A percentile compares a stretch with the other conserved stretches of the same genome.
Evolutionary conservation across 2,113 vertebrate genomes (phyloP).

Genomic region (Artemisiospiza belli): DNA sequence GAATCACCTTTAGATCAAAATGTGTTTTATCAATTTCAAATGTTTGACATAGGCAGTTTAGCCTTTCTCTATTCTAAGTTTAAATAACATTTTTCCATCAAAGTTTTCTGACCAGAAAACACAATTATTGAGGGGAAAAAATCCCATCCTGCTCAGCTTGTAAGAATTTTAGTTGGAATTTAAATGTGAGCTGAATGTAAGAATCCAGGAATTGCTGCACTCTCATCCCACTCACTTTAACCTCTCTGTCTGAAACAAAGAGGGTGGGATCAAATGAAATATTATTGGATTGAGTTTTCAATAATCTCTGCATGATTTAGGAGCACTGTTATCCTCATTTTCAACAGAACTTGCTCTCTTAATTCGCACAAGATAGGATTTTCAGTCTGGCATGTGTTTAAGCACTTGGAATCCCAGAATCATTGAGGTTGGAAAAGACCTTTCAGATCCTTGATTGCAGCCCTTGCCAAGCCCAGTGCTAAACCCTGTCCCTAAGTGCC

Average conservation of each 20-base stretch:
- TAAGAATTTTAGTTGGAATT: not conserved
- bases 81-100: not conserved
- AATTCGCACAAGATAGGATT: not conserved
- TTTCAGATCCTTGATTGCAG: not conserved
- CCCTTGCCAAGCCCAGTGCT: not conserved
- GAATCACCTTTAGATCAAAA: not conserved
- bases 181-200: not conserved
- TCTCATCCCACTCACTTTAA: not conserved
- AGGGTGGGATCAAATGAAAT: not conserved
- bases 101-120: not conserved
- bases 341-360: not conserved
- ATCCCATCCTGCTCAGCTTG: not conserved
- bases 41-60: not conserved
- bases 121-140: rapidly evolving
- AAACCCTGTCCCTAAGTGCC: not conserved
- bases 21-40: not conserved
- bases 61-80: not conserved
- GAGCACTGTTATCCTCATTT: not conserved
- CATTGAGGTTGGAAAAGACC: not conserved
- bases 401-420: not conserved
- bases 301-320: not conserved
- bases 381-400: not conserved
- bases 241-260: not conserved
- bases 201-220: not conserved
- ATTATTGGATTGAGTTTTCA: not conserved